Conservation (phyloP, 2,797 vertebrate genomes). For the Hybognathus amarus region DNA sequence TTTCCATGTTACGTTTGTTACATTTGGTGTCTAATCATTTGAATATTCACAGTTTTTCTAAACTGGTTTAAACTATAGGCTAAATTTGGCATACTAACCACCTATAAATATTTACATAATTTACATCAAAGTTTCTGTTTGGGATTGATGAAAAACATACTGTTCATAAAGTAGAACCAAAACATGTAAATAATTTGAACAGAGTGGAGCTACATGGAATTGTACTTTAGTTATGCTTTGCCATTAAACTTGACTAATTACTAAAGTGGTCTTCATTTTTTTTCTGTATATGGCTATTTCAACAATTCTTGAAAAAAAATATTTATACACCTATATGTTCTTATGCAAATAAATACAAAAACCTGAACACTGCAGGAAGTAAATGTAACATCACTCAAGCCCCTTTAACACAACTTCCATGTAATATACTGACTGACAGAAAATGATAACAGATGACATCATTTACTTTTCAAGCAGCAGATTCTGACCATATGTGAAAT, state of each 20-base stretch:
- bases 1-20: neutral
- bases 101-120: constrained; percentile 7
- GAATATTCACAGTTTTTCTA: neutral
- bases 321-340: neutral
- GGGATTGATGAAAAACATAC: neutral
- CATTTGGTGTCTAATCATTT: constrained; percentile 1
- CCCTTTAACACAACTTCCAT: constrained; percentile 9
- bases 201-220: neutral
- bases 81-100: neutral
- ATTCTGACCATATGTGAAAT: neutral
- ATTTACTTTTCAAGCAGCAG: neutral
- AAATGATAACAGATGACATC: neutral
- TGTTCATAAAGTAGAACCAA: neutral
- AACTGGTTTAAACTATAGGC: neutral
- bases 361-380: constrained; percentile 23
- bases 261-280: neutral
- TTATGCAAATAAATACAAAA: constrained; percentile 48
- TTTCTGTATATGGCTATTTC: neutral
- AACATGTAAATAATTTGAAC: neutral
- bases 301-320: neutral
- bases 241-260: neutral
- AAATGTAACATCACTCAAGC: constrained; percentile 35
- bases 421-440: neutral
- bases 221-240: neutral
- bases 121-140: constrained; percentile 17